A percentile compares a stretch with the other conserved stretches of the same genome.
Evolutionary conservation across 2,113 vertebrate genomes (phyloP).

Genomic region (Rhadina sibilatrix): DNA sequence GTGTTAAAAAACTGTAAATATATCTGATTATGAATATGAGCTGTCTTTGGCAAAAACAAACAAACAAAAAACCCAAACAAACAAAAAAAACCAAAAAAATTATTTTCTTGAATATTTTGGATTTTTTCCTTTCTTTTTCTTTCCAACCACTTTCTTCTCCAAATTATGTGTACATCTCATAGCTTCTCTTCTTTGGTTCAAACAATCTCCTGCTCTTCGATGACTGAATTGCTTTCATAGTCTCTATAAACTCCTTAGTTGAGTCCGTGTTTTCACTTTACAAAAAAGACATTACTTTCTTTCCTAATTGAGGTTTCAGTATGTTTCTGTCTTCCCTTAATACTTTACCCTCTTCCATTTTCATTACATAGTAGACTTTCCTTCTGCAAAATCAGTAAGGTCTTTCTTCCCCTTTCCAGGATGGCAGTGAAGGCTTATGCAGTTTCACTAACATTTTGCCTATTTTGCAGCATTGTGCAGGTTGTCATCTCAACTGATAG

Average conservation of each 20-base stretch:
- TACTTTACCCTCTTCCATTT: not conserved
- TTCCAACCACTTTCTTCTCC: not conserved
- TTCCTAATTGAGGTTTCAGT: not conserved
- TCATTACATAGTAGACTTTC: not conserved
- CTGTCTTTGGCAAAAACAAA: not conserved
- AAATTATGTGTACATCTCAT: not conserved
- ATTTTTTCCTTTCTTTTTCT: not conserved
- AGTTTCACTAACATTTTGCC: not conserved
- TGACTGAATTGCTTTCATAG: not conserved
- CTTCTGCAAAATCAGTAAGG: not conserved
- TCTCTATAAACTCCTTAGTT: not conserved
- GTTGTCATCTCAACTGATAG: accelerated
- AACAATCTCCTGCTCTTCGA: not conserved
- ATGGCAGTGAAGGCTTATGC: not conserved
- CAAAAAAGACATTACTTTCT: not conserved
- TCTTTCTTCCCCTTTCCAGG: not conserved
- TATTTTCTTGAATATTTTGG: not conserved
- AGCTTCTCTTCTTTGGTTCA: not conserved
- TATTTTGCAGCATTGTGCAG: not conserved
- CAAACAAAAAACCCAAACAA: not conserved
- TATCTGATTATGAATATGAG: not conserved
- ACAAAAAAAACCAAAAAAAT: not conserved
- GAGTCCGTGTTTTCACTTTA: not conserved
- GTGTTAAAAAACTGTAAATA: not conserved
- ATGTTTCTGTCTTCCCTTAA: not conserved